A percentile compares a stretch with the other conserved stretches of the same genome.
Conservation (phyloP, 64 coral and sea anemone species). For the Montipora cactus region DNA sequence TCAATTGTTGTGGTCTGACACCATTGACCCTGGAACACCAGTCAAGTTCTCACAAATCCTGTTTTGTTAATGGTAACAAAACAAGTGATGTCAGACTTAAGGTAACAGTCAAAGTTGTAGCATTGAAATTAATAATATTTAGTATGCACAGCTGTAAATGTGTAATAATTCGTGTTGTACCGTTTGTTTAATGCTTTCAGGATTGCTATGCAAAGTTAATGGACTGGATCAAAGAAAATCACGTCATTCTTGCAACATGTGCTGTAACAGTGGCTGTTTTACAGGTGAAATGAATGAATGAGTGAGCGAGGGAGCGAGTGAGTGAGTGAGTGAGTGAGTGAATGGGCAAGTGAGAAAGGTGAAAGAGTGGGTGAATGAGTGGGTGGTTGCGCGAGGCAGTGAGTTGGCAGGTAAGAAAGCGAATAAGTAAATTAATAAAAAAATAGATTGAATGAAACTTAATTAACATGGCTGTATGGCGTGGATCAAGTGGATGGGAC, state of each 20-base stretch:
- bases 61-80: slow-evolving; percentile 62
- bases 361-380: not conserved
- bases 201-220: slow-evolving; percentile 62
- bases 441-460: too few relatives aligned
- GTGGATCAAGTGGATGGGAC: too few relatives aligned
- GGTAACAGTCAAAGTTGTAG: slow-evolving; percentile 10
- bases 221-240: slow-evolving; percentile 71
- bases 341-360: not conserved
- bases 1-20: slow-evolving; percentile 68
- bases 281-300: slow-evolving; percentile 49
- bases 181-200: slow-evolving; percentile 8
- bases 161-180: too few relatives aligned
- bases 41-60: slow-evolving; percentile 64
- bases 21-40: slow-evolving; percentile 47
- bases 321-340: not conserved
- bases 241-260: slow-evolving; percentile 62
- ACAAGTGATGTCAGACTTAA: slow-evolving; percentile 53
- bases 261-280: slow-evolving; percentile 59
- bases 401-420: too few relatives aligned
- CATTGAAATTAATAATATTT: too few relatives aligned
- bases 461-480: too few relatives aligned
- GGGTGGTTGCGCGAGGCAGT: too few relatives aligned
- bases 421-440: too few relatives aligned
- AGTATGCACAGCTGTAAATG: too few relatives aligned
- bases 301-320: not conserved